Conservation (phyloP, 2,113 vertebrate species). For the Mus spicilegus region DNA sequence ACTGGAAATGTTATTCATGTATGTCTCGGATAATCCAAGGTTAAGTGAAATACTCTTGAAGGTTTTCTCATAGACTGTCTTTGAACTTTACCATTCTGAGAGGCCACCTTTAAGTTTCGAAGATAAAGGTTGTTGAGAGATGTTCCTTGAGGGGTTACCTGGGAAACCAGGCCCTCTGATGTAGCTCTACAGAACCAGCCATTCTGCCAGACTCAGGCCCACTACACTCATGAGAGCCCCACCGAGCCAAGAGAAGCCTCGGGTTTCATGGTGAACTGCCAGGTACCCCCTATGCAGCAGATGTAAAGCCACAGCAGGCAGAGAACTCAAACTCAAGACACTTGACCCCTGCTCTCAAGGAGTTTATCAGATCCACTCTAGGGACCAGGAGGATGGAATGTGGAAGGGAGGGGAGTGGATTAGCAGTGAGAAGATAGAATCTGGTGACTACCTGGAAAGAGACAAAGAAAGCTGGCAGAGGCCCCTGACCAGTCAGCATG, state of each 20-base stretch:
- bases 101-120: background rate
- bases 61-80: background rate
- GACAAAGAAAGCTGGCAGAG: background rate
- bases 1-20: background rate
- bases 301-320: background rate
- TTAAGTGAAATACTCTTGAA: background rate
- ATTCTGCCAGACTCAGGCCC: background rate
- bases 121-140: background rate
- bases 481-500: background rate
- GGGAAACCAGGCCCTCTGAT: background rate
- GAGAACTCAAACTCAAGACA: background rate
- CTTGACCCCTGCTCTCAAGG: background rate
- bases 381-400: background rate
- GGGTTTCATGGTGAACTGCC: background rate
- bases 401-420: background rate
- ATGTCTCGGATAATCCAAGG: background rate
- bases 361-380: background rate
- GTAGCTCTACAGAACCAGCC: background rate
- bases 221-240: background rate
- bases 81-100: background rate
- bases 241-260: background rate
- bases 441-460: background rate
- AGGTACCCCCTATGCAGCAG: background rate
- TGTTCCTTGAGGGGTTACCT: background rate
- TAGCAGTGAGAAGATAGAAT: background rate